phyloP scores from a whole-genome alignment of 2,113 vertebrate genomes.

The Diadophis punctatus region DNA sequence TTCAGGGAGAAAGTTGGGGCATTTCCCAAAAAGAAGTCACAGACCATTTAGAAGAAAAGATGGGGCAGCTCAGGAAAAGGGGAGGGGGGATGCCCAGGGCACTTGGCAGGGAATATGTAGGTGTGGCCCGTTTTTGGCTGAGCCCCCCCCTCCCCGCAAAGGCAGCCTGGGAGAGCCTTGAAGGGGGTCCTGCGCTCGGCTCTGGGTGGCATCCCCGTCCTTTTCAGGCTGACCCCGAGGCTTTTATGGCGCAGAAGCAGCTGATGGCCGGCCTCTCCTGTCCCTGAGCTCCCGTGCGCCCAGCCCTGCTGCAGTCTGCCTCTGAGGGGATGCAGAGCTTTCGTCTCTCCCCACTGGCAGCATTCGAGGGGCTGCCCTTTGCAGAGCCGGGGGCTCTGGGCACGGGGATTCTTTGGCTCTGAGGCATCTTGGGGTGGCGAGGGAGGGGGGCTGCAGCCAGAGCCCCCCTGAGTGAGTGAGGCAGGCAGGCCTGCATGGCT shows the following conservation, averaged over 20 bases:
- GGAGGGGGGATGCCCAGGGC: neutral
- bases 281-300: neutral
- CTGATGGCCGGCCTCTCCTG: neutral
- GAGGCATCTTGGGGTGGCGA: neutral
- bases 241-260: neutral
- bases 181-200: neutral
- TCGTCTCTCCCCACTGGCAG: neutral
- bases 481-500: neutral
- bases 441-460: neutral
- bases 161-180: neutral
- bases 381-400: neutral
- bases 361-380: neutral
- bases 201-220: neutral
- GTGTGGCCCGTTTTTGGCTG: neutral
- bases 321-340: too few species aligned
- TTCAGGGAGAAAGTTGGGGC: neutral
- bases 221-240: neutral
- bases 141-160: too few species aligned
- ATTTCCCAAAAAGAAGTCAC: too few species aligned
- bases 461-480: neutral
- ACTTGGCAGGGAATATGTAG: neutral
- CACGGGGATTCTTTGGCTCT: too few species aligned
- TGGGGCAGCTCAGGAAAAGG: neutral
- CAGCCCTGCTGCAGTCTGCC: neutral
- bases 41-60: neutral